phyloP scores from a whole-genome alignment of 2,113 vertebrate genomes.

The Tyrannus savana region DNA sequence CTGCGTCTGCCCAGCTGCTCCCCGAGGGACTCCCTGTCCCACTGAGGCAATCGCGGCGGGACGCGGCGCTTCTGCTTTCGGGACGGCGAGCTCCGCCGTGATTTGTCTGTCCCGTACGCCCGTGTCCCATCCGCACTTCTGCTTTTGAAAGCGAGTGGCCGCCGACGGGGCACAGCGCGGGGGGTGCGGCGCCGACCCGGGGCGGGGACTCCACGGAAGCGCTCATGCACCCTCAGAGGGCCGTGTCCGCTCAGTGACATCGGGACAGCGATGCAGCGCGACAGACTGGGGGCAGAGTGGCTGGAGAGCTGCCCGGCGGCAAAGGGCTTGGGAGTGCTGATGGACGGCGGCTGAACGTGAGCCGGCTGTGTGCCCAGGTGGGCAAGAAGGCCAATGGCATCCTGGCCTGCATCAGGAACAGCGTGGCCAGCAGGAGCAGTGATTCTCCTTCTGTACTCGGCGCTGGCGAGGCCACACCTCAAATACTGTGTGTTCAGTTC shows the following conservation, averaged over 20 bases:
- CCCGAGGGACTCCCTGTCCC: not conserved
- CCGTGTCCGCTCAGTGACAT: not conserved
- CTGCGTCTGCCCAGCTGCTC: rapidly evolving
- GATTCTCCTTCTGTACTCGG: not conserved
- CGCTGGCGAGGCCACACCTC: not conserved
- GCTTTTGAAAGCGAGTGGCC: not conserved
- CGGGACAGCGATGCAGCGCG: not conserved
- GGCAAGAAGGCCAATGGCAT: too few relatives aligned
- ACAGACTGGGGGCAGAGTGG: too few relatives aligned
- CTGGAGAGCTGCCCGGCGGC: not conserved
- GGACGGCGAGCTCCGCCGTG: rapidly evolving
- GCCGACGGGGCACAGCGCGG: too few relatives aligned
- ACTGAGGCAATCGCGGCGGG: not conserved
- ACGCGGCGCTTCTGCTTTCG: not conserved
- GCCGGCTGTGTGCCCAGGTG: not conserved
- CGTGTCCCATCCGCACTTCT: not conserved
- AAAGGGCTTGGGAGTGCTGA: not conserved
- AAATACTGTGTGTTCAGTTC: not conserved
- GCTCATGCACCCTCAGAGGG: not conserved
- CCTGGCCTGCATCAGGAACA: too few relatives aligned
- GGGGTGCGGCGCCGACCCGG: too few relatives aligned
- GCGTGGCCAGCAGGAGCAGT: not conserved
- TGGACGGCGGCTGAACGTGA: not conserved
- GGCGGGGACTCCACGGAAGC: not conserved
- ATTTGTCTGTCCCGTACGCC: not conserved